Evolutionary conservation across 1,140 invertebrate genomes (phyloP).

Genomic region (Radopholus similis): DNA sequence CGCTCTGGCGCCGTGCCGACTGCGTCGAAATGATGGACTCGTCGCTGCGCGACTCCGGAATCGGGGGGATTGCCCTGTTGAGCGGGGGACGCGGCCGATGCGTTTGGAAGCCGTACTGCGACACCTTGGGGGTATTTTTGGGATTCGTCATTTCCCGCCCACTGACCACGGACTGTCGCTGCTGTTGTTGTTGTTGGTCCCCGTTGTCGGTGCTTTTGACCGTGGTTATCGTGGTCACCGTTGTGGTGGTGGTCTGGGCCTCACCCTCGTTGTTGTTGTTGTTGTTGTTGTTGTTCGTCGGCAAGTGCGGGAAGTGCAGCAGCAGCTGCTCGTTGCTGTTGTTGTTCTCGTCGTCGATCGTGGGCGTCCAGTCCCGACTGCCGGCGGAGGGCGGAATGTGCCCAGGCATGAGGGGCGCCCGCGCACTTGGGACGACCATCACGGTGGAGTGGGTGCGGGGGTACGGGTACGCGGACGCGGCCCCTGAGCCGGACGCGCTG

Average conservation of each 20-base stretch:
- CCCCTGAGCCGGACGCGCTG: background rate
- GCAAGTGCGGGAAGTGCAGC: constrained; percentile 9
- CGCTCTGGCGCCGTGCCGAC: background rate
- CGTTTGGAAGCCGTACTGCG: constrained; percentile 21
- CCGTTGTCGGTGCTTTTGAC: background rate
- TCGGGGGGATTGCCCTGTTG: constrained; percentile 46
- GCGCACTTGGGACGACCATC: constrained; percentile 33
- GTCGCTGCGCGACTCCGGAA: constrained; percentile 46
- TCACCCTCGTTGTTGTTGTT: constrained; percentile 9
- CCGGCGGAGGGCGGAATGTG: background rate
- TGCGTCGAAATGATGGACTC: constrained; percentile 39
- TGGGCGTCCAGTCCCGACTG: background rate
- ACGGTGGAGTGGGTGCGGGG: constrained; percentile 44
- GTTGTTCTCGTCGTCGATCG: constrained; percentile 10
- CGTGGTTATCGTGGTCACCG: constrained; percentile 14
- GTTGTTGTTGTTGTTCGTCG: background rate
- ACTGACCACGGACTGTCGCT: constrained; percentile 6
- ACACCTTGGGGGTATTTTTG: background rate
- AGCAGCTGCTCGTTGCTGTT: constrained; percentile 17
- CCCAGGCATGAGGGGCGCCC: background rate
- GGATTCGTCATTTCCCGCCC: background rate
- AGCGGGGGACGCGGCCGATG: constrained; percentile 36
- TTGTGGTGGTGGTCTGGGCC: too few relatives aligned
- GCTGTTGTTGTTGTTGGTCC: background rate
- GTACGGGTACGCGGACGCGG: constrained; percentile 34